phyloP scores from a whole-genome alignment of 23 tunicate species.

The Ciona savignyi region DNA sequence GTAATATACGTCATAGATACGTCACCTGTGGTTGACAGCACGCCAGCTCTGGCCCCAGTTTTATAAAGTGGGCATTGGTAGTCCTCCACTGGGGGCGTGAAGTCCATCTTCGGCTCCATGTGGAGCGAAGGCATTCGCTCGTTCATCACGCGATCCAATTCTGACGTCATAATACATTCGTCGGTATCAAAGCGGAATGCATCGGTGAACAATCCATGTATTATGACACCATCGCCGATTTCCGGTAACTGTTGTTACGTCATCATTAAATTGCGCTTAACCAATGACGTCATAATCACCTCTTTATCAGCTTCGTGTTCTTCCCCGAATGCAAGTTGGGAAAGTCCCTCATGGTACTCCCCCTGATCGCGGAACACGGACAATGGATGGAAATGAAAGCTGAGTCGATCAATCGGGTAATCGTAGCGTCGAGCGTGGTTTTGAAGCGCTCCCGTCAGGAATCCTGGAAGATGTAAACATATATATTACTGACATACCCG shows the following conservation, averaged over 20 bases:
- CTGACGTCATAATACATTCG: constrained; percentile 73
- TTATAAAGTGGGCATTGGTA: constrained; percentile 96
- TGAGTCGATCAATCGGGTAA: constrained; percentile 91
- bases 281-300: constrained; percentile 12
- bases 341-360: constrained; percentile 74
- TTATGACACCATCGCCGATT: constrained; percentile 72
- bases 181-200: constrained; percentile 91
- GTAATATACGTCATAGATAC: not conserved
- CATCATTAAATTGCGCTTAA: not conserved
- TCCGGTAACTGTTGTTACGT: constrained; percentile 57
- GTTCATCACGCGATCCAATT: constrained; percentile 83
- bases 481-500: not conserved
- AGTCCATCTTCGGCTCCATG: constrained; percentile 99
- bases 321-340: constrained; percentile 67
- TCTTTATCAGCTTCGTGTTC: constrained; percentile 61
- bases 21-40: constrained; percentile 92
- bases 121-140: constrained; percentile 89
- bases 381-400: constrained; percentile 83
- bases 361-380: constrained; percentile 82
- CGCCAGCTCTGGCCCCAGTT: constrained; percentile 91
- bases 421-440: constrained; percentile 93
- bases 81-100: constrained; percentile 70
- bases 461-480: constrained; percentile 30
- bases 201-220: constrained; percentile 95
- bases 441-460: constrained; percentile 91